A percentile compares a stretch with the other conserved stretches of the same genome.
Conservation (phyloP, 2,888 invertebrate genomes). For the Philonicus albiceps region DNA sequence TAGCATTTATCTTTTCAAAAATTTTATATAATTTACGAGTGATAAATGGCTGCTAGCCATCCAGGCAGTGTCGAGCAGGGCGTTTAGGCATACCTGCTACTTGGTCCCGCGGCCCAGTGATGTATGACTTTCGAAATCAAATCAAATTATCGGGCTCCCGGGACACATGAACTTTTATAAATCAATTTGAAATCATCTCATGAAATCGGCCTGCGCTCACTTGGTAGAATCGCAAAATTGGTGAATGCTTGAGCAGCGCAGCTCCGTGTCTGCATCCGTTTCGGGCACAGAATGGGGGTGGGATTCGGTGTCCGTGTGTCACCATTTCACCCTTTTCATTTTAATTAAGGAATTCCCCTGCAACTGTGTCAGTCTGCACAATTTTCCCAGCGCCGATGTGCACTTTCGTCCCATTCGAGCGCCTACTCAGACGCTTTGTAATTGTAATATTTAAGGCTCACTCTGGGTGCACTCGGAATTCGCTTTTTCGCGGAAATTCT, state of each 20-base stretch:
- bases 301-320: background rate
- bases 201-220: background rate
- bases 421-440: background rate
- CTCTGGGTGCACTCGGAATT: background rate
- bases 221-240: background rate
- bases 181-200: slow-evolving; percentile 9
- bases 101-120: background rate
- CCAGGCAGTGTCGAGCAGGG: background rate
- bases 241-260: background rate
- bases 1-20: slow-evolving; percentile 18
- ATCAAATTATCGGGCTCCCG: slow-evolving; percentile 13
- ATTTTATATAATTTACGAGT: slow-evolving; percentile 23
- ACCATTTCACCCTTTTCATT: background rate
- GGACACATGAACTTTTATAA: background rate
- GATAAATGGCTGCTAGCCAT: background rate
- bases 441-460: background rate
- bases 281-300: background rate
- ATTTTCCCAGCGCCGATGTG: background rate
- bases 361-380: background rate
- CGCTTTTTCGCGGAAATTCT: background rate
- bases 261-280: background rate
- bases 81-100: background rate
- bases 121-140: slow-evolving; percentile 7
- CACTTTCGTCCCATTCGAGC: background rate
- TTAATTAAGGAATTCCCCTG: background rate